Conservation (phyloP, 37 sponge, comb jelly and placozoan species). For the Dysidea cf. avara region DNA sequence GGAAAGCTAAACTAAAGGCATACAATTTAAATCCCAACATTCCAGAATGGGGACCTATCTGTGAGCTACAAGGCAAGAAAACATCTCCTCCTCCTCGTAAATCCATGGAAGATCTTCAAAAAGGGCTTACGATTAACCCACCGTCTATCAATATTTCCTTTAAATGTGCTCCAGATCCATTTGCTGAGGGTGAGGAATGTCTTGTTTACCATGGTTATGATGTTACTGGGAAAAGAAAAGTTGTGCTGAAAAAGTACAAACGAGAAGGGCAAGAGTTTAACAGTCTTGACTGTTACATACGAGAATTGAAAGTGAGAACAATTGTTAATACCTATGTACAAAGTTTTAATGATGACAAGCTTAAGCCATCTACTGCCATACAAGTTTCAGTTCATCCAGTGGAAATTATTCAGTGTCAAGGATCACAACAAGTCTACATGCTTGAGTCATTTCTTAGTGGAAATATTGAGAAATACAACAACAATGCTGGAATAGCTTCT, state of each 20-base stretch:
- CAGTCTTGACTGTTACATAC: slow-evolving; percentile 47
- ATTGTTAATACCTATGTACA: slow-evolving; percentile 41
- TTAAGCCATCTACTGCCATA: slow-evolving; percentile 2
- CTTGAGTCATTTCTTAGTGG: slow-evolving; percentile 34
- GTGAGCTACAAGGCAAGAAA: slow-evolving; percentile 28
- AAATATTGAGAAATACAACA: too few relatives aligned
- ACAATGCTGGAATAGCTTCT: slow-evolving; percentile 41
- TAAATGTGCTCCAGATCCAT: slow-evolving; percentile 63
- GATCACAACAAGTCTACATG: slow-evolving; percentile 6
- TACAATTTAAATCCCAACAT: slow-evolving; percentile 31
- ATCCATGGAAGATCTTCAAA: slow-evolving; percentile 33
- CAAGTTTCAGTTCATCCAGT: slow-evolving; percentile 15
- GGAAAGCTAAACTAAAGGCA: not conserved
- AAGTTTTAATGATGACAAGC: slow-evolving; percentile 49
- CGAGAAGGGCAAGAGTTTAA: slow-evolving; percentile 1
- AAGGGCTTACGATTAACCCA: slow-evolving; percentile 9
- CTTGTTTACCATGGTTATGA: too few relatives aligned
- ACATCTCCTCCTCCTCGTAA: slow-evolving; percentile 28
- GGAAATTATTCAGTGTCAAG: slow-evolving; percentile 23
- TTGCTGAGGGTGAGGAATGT: slow-evolving; percentile 57
- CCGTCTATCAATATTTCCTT: slow-evolving; percentile 48
- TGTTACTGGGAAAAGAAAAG: not conserved
- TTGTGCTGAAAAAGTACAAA: slow-evolving; percentile 59
- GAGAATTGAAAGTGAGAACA: slow-evolving; percentile 33
- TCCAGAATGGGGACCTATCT: slow-evolving; percentile 46